phyloP scores from a whole-genome alignment of 2,888 invertebrate genomes.

The Polydrusus tereticollis region DNA sequence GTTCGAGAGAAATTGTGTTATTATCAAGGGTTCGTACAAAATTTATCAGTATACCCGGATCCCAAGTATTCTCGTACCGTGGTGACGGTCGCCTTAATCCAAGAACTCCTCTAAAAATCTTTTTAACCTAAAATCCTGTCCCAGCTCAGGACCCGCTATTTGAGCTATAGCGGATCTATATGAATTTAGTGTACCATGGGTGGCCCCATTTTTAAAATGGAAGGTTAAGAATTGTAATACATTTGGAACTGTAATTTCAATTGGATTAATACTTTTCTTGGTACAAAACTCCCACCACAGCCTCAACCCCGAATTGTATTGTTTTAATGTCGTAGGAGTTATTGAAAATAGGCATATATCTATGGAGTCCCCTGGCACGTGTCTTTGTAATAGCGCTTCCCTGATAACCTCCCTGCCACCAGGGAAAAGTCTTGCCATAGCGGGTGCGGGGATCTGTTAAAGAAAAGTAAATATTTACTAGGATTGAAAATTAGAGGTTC shows the following conservation, averaged over 20 bases:
- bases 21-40: neutral
- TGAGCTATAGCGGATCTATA: too few species aligned
- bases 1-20: neutral
- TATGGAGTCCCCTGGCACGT: constrained; percentile 15
- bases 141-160: constrained; percentile 15
- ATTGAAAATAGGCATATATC: constrained; percentile 10
- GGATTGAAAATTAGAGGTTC: neutral
- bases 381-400: neutral
- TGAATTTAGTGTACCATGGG: too few species aligned
- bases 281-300: constrained; percentile 13
- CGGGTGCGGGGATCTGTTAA: constrained; percentile 51
- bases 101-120: constrained; percentile 40
- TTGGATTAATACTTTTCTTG: neutral
- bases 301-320: neutral
- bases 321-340: neutral
- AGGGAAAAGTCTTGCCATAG: too few species aligned
- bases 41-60: constrained; percentile 10
- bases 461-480: constrained; percentile 45
- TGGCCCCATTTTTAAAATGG: constrained; percentile 12
- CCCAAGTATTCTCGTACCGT: constrained; percentile 23
- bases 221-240: constrained; percentile 9
- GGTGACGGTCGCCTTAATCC: constrained; percentile 15
- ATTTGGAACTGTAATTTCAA: neutral
- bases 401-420: too few species aligned
- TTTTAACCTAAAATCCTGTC: constrained; percentile 32